Percentiles rank a stretch among this genome's conserved stretches.
phyloP scores from a whole-genome alignment of 2,888 invertebrate species.

The Synanthedon formicaeformis region DNA sequence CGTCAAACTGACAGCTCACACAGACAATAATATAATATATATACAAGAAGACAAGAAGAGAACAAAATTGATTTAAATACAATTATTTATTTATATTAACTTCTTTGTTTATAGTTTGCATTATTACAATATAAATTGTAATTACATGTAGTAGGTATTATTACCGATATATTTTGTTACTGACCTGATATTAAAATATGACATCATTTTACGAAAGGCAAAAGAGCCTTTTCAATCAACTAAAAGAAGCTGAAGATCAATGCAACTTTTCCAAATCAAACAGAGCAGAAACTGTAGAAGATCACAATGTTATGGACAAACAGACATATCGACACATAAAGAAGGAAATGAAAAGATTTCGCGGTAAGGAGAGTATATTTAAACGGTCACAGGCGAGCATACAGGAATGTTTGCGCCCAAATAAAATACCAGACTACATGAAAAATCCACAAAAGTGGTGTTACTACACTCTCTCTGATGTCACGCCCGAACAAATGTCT shows the following conservation, averaged over 20 bases:
- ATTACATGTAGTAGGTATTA: too few relatives aligned
- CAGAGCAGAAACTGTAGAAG: constrained; percentile 30
- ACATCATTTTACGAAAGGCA: constrained; percentile 72
- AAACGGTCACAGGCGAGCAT: constrained; percentile 79
- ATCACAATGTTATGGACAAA: constrained; percentile 41
- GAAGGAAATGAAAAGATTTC: constrained; percentile 72
- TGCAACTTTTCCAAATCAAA: constrained; percentile 44
- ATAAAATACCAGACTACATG: constrained; percentile 59
- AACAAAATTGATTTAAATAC: too few relatives aligned
- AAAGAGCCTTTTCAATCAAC: constrained; percentile 76
- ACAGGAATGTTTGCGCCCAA: constrained; percentile 63
- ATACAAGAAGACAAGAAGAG: too few relatives aligned
- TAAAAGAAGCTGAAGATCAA: constrained; percentile 75
- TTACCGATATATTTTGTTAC: too few relatives aligned
- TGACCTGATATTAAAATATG: constrained; percentile 20
- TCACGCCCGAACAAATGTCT: constrained; percentile 79
- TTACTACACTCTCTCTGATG: constrained; percentile 84
- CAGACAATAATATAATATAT: too few relatives aligned
- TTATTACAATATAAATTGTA: too few relatives aligned
- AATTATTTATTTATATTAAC: too few relatives aligned
- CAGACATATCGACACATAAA: constrained; percentile 45
- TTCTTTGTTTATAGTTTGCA: too few relatives aligned
- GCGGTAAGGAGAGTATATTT: constrained; percentile 83
- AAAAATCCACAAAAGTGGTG: constrained; percentile 86
- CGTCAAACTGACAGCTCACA: too few relatives aligned